These are phyloP conservation scores for Alligator sinensis DNA, from an alignment of 2,113 vertebrate species.

Conservation along the genomic window DNA sequence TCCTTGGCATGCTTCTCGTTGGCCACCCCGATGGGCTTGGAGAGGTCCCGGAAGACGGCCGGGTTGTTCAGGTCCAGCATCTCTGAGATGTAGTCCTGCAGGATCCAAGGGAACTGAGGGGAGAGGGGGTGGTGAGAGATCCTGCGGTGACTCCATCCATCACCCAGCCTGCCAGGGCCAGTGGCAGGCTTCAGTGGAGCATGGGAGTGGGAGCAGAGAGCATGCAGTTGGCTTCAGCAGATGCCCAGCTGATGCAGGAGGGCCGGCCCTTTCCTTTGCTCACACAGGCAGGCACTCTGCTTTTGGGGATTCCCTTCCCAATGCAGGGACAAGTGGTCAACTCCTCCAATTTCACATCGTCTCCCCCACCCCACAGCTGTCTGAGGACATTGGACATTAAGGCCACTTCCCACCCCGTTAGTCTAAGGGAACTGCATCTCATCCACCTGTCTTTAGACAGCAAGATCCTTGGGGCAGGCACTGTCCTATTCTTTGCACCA, in stretches of 20 bases:
- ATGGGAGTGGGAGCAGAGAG: fast-evolving
- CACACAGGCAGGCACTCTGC: too few relatives aligned
- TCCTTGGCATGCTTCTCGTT: constrained; percentile 92
- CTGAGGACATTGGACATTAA: too few relatives aligned
- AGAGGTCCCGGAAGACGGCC: constrained; percentile 91
- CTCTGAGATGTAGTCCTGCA: constrained; percentile 91
- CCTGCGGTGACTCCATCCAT: fast-evolving
- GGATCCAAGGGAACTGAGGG: constrained; percentile 93
- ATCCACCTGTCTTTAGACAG: too few relatives aligned
- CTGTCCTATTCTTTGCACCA: too few relatives aligned
- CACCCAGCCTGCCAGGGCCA: fast-evolving
- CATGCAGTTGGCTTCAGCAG: too few relatives aligned
- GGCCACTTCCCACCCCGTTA: too few relatives aligned
- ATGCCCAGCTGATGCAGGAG: too few relatives aligned
- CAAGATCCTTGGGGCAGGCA: too few relatives aligned
- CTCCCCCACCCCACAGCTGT: not conserved
- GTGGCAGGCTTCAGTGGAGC: not conserved
- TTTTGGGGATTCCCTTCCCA: too few relatives aligned
- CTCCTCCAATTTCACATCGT: not conserved
- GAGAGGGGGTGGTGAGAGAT: not conserved
- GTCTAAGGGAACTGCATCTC: too few relatives aligned
- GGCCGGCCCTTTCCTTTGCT: too few relatives aligned
- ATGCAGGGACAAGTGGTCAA: too few relatives aligned
- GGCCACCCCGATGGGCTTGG: constrained; percentile 96
- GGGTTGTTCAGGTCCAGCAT: constrained; percentile 90